These are phyloP conservation scores for Mesitornis unicolor DNA, from an alignment of 2,113 vertebrate genomes.

Conservation along the genomic window DNA sequence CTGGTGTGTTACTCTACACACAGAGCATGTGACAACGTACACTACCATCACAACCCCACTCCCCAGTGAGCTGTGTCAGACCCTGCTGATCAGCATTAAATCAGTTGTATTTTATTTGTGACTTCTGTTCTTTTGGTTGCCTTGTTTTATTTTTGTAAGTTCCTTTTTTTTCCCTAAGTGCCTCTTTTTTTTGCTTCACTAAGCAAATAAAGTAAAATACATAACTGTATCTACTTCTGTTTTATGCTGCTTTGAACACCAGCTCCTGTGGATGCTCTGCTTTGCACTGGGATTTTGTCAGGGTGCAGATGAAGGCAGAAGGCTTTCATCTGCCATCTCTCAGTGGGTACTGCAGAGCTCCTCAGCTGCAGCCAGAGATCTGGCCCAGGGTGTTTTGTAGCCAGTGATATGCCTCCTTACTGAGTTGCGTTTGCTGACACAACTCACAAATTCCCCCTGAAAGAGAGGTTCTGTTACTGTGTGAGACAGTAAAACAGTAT, in stretches of 20 bases:
- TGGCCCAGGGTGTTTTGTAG: not conserved
- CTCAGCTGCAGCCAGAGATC: not conserved
- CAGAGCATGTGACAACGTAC: rapidly evolving
- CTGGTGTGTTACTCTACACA: no score
- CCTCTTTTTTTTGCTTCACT: not conserved
- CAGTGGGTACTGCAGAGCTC: rapidly evolving
- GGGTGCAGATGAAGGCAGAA: not conserved
- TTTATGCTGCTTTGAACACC: not conserved
- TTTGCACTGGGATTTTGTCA: not conserved
- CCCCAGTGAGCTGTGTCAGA: rapidly evolving
- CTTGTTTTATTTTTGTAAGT: not conserved
- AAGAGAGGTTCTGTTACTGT: constrained; percentile 22
- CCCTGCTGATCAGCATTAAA: not conserved
- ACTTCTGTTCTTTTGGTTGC: not conserved
- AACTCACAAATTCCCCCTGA: not conserved
- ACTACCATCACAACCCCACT: not conserved
- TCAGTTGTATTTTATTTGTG: not conserved
- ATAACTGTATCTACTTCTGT: not conserved
- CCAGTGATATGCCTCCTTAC: not conserved
- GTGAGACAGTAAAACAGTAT: not conserved
- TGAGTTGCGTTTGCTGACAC: constrained; percentile 27
- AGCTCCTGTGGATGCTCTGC: rapidly evolving
- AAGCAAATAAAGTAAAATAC: not conserved
- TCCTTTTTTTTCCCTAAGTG: not conserved
- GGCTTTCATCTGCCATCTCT: not conserved